A percentile compares a stretch with the other conserved stretches of the same genome.
Evolutionary conservation across 2,113 vertebrate species (phyloP).

Genomic region (Henicopernis longicauda): DNA sequence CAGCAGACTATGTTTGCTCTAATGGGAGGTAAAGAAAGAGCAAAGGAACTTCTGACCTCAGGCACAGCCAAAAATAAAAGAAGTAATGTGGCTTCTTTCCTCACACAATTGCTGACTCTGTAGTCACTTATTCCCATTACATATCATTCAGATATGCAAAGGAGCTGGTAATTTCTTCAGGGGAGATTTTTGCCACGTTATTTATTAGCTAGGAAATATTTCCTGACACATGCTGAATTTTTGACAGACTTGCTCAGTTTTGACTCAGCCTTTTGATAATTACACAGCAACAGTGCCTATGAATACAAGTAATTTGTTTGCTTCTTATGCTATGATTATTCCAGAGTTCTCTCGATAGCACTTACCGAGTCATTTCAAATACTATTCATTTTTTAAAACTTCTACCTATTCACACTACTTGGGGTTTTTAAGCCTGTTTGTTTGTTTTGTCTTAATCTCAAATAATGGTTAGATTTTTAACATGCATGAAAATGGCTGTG

Average conservation of each 20-base stretch:
- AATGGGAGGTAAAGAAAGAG: conserved; percentile 40
- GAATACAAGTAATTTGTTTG: conserved; percentile 35
- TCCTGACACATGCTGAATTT: conserved; percentile 17
- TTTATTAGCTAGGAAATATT: neutral
- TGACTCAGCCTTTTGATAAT: conserved; percentile 42
- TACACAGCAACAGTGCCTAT: conserved; percentile 34
- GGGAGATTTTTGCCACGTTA: conserved; percentile 30
- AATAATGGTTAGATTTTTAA: neutral
- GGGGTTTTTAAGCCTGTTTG: neutral
- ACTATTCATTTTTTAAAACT: neutral
- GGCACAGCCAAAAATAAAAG: conserved; percentile 53
- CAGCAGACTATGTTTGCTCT: conserved; percentile 29
- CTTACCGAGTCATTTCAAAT: neutral
- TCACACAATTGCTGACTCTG: conserved; percentile 30
- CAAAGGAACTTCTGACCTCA: conserved; percentile 51
- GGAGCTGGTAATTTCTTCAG: conserved; percentile 24
- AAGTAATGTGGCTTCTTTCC: neutral
- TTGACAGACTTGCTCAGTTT: neutral
- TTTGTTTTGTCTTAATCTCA: conserved; percentile 14
- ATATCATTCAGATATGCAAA: neutral
- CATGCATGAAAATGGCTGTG: neutral
- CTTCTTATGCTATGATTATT: conserved; percentile 7
- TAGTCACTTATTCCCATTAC: neutral
- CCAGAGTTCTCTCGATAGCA: neutral
- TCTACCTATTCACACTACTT: conserved; percentile 4